Percentiles rank a stretch among this genome's conserved stretches.
phyloP scores from a whole-genome alignment of 2,113 vertebrate genomes.

The western clawed frog (Xenopus tropicalis) region UCB_Xtro_10.0 CM004447.2:56187501-56188000 shows the following conservation, averaged over 20 bases:
- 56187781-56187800: too few relatives aligned
- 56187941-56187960: conserved; percentile 63
- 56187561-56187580: conserved; percentile 75
- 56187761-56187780: too few relatives aligned
- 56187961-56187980: conserved; percentile 54
- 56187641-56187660: background rate
- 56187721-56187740: too few relatives aligned
- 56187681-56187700: too few relatives aligned
- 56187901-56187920: conserved; percentile 64
- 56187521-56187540: conserved; percentile 94
- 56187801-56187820: too few relatives aligned
- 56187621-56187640: conserved; percentile 64
- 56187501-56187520: conserved; percentile 84
- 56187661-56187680: background rate
- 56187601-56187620: conserved; percentile 55
- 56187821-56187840: too few relatives aligned
- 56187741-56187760: too few relatives aligned
- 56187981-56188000: conserved; percentile 57
- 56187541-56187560: conserved; percentile 91
- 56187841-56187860: too few relatives aligned
- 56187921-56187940: conserved; percentile 56
- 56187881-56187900: too few relatives aligned
- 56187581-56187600: conserved; percentile 61
- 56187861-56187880: too few relatives aligned
- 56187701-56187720: too few relatives aligned